A percentile compares a stretch with the other conserved stretches of the same genome.
Evolutionary conservation across 2,113 vertebrate species (phyloP).

Genomic region (Campylorhamphus procurvoides): DNA sequence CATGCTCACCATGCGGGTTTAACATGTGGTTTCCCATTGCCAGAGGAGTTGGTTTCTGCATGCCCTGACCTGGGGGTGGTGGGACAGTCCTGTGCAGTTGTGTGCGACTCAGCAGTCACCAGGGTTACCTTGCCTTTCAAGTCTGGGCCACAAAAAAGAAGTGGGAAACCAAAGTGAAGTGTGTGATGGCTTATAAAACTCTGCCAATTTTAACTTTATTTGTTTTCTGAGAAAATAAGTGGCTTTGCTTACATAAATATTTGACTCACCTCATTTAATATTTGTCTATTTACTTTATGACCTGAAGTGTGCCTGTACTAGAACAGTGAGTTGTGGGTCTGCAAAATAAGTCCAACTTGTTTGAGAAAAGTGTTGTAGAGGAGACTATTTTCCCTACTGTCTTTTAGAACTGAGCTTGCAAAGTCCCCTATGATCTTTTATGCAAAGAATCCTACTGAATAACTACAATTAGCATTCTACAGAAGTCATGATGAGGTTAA

Average conservation of each 20-base stretch:
- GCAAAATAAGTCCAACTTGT: not conserved
- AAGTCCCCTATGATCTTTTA: not conserved
- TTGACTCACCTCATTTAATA: conserved; percentile 31
- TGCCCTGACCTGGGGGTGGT: not conserved
- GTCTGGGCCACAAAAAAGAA: not conserved
- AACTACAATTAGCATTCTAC: not conserved
- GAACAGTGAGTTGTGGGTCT: not conserved
- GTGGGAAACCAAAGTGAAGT: conserved; percentile 23
- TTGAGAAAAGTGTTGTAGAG: not conserved
- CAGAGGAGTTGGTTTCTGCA: not conserved
- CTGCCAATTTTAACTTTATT: conserved; percentile 60
- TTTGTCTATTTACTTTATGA: conserved; percentile 39
- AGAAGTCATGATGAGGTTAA: not conserved
- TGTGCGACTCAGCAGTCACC: not conserved
- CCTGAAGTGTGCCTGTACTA: not conserved
- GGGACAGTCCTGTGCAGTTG: not conserved
- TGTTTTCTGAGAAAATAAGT: conserved; percentile 47
- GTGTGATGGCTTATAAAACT: conserved; percentile 43
- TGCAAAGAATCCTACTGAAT: not conserved
- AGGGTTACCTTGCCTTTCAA: conserved; percentile 1
- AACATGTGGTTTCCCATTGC: not conserved
- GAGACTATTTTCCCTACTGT: not conserved
- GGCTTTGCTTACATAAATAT: not conserved
- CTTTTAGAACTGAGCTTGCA: not conserved
- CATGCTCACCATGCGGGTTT: not conserved